A percentile compares a stretch with the other conserved stretches of the same genome.
These are phyloP conservation scores for Drosophila bocqueti DNA, from an alignment of 1,140 invertebrate genomes.

Conservation along the genomic window DNA sequence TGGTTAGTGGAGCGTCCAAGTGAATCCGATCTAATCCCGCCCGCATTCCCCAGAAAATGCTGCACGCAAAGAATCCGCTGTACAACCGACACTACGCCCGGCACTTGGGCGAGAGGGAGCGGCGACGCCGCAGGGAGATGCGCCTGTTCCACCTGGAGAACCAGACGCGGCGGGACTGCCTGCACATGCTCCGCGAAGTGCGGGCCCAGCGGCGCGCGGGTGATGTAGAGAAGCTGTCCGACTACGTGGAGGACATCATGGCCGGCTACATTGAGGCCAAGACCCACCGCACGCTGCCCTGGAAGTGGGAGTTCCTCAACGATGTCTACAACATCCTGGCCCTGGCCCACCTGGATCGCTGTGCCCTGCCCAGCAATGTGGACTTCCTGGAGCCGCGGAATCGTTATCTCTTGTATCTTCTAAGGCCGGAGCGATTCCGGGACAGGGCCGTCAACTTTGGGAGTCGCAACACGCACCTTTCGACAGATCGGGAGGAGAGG, in stretches of 20 bases:
- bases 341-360: constrained; percentile 58
- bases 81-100: constrained; percentile 44
- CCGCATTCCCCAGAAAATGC: constrained; percentile 61
- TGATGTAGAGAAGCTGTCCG: constrained; percentile 39
- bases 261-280: constrained; percentile 53
- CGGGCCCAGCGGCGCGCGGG: constrained; percentile 15
- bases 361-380: constrained; percentile 39
- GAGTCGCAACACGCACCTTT: constrained; percentile 37
- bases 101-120: constrained; percentile 11
- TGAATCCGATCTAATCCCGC: neutral
- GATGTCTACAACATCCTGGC: constrained; percentile 75
- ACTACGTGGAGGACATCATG: constrained; percentile 72
- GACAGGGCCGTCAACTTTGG: constrained; percentile 8
- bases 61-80: constrained; percentile 68
- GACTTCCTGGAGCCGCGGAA: constrained; percentile 40
- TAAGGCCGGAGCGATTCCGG: constrained; percentile 31
- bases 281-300: constrained; percentile 70
- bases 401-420: constrained; percentile 32
- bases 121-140: constrained; percentile 17
- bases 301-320: constrained; percentile 77
- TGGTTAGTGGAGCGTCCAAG: constrained; percentile 21
- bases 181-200: constrained; percentile 55
- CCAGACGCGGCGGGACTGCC: constrained; percentile 69
- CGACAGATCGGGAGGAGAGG: constrained; percentile 18
- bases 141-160: constrained; percentile 55